Evolutionary conservation across 1,140 invertebrate genomes (phyloP).

Genomic region (Araneus ventricosus): DNA sequence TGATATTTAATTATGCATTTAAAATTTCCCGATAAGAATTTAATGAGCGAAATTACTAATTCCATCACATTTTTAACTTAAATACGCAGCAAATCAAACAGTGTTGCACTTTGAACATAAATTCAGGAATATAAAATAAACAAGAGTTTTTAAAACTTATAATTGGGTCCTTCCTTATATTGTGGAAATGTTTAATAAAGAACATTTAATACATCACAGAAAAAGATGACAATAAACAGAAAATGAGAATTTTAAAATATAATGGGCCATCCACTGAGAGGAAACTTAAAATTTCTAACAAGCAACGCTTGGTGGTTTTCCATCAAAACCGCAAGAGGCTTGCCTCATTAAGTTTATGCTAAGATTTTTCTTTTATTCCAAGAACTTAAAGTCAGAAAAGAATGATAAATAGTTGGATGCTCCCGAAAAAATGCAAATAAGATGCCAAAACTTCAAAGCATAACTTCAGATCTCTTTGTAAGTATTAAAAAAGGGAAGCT

Average conservation of each 20-base stretch:
- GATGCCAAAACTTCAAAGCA: conserved; percentile 37
- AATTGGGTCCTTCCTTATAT: no score
- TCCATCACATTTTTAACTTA: no score
- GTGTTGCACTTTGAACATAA: no score
- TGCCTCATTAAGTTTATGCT: conserved; percentile 2
- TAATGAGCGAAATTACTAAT: no score
- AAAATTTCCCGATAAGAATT: no score
- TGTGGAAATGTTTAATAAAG: not conserved
- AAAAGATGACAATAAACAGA: not conserved
- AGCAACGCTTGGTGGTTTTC: not conserved
- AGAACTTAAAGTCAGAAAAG: conserved; percentile 21
- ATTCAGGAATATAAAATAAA: no score
- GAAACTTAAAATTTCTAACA: not conserved
- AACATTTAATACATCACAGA: not conserved
- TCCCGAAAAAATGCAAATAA: conserved; percentile 60
- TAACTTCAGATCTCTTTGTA: conserved; percentile 30
- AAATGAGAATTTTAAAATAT: not conserved
- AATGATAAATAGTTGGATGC: conserved; percentile 49
- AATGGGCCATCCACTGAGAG: not conserved
- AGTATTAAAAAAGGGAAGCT: conserved; percentile 10
- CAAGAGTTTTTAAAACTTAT: no score
- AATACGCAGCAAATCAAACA: no score
- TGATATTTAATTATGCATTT: no score
- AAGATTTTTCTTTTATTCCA: not conserved
- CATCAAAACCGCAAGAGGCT: not conserved